These are phyloP conservation scores for Neelides folsomi DNA, from an alignment of 2,888 invertebrate genomes.

Conservation along the genomic window DNA sequence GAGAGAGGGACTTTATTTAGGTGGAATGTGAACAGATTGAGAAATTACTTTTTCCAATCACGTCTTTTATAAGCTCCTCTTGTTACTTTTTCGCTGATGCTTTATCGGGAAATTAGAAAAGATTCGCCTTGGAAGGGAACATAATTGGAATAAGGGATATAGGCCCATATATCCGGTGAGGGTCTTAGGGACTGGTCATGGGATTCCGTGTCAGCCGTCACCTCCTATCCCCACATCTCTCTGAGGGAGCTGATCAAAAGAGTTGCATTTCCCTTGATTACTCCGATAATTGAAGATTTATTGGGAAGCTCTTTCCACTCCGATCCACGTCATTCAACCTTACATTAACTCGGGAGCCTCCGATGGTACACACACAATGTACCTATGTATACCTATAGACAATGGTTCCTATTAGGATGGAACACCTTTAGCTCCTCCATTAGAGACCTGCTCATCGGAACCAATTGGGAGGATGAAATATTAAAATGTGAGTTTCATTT, in stretches of 20 bases:
- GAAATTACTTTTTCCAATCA: constrained; percentile 29
- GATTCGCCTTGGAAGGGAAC: constrained; percentile 1
- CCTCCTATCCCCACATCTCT: background rate
- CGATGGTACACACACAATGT: no score
- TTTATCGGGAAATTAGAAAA: constrained; percentile 27
- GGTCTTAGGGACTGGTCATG: constrained; percentile 14
- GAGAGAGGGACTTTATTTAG: constrained; percentile 4
- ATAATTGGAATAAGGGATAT: constrained; percentile 8
- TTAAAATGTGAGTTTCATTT: background rate
- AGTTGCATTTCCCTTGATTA: constrained; percentile 33
- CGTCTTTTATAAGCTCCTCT: constrained; percentile 22
- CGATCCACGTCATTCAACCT: background rate
- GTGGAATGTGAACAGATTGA: constrained; percentile 12
- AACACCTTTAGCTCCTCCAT: no score
- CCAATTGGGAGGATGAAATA: no score
- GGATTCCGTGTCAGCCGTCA: background rate
- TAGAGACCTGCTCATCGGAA: no score
- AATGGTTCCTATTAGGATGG: no score
- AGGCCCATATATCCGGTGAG: constrained; percentile 4
- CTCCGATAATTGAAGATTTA: constrained; percentile 34
- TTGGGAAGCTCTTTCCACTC: constrained; percentile 27
- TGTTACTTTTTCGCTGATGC: constrained; percentile 21
- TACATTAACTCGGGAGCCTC: constrained; percentile 2
- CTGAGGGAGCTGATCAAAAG: constrained; percentile 9
- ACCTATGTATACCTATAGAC: no score